A percentile compares a stretch with the other conserved stretches of the same genome.
Conservation (phyloP, 2,888 invertebrate genomes). For the Rhingia rostrata region DNA sequence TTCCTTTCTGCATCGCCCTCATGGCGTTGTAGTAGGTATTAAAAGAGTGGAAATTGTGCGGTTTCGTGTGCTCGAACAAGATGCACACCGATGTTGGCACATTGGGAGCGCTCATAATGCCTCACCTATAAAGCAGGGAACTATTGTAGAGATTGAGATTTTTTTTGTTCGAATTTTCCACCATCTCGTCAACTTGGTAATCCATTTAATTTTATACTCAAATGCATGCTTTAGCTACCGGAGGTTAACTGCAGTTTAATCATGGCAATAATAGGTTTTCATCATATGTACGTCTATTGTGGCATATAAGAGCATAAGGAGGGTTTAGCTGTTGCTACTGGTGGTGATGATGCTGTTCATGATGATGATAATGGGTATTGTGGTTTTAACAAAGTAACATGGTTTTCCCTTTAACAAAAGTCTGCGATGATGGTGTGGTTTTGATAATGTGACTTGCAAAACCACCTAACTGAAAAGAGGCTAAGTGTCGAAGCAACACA, state of each 20-base stretch:
- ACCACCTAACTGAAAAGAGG: neutral
- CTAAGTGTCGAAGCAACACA: neutral
- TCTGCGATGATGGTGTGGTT: neutral
- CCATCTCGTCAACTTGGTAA: constrained; percentile 34
- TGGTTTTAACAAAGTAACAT: constrained; percentile 3
- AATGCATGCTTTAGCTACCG: constrained; percentile 16
- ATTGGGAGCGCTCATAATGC: constrained; percentile 37
- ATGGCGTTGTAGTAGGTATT: neutral
- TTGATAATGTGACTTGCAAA: neutral
- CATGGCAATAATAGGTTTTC: constrained; percentile 20
- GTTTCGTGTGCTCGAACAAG: constrained; percentile 21
- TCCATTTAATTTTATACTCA: constrained; percentile 49
- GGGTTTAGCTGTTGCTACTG: neutral
- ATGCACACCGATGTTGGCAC: constrained; percentile 15
- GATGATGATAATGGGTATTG: neutral
- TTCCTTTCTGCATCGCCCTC: constrained; percentile 32
- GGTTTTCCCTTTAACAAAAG: neutral
- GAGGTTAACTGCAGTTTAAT: constrained; percentile 54
- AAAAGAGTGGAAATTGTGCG: neutral
- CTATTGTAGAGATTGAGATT: constrained; percentile 6
- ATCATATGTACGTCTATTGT: constrained; percentile 3
- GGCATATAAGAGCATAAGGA: too few relatives aligned
- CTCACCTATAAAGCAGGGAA: constrained; percentile 33
- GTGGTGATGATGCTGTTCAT: neutral
- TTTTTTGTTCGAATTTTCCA: constrained; percentile 20